Base-by-base conservation (phyloP, 2,797 vertebrate genomes). In the Buceros bicornis region DNA sequence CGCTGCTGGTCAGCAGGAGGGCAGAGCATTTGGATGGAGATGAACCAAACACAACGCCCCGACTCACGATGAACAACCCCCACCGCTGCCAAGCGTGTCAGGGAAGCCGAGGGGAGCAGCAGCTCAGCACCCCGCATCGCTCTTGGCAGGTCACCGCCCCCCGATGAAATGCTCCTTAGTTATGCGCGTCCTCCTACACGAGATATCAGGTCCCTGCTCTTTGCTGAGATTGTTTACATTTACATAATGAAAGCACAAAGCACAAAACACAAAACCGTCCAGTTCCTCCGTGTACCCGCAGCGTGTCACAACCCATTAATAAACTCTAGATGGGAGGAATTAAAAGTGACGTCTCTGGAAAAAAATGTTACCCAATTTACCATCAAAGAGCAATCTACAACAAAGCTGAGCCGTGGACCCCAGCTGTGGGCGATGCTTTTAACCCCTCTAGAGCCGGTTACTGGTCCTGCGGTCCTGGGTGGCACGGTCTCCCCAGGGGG, bases 271-370 rank as follows among this genome's bases (percentile, higher is more conserved):
- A 84, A 95, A 93, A 43, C 91, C 91, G 78, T 60, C 82, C n/a
- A 25, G 86, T 11, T 67, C 82, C 87, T 43, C 61, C 5, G 0
- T 10, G 64, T 57, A 81, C 73, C 76, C 10, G 0, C 89, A 90
- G 95, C 67, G 4, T 61, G 96, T 90, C 97, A 97, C 86, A 87
- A 15, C 24, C 74, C 86, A 92, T 95, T 97, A 93, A 96, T 60
- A 87, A 93, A 74, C 47, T 48, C 80, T 53, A 45, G 42, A 95
- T 16, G 26, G 91, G 56, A 89, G 56, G 86, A 94, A 96, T 93
- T 85, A 76, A 28, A 92, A 94, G 90, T 82, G 94, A 94, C 96
- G 95, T 91, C 66, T 89, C 93, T 89, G 85, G 80, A 66, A 82
- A 84, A 94, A 53, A 95, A 95, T 57, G 51, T 95, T 26, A 86